phyloP scores from a whole-genome alignment of 2,113 vertebrate genomes.

The Onychostruthus taczanowskii region DNA sequence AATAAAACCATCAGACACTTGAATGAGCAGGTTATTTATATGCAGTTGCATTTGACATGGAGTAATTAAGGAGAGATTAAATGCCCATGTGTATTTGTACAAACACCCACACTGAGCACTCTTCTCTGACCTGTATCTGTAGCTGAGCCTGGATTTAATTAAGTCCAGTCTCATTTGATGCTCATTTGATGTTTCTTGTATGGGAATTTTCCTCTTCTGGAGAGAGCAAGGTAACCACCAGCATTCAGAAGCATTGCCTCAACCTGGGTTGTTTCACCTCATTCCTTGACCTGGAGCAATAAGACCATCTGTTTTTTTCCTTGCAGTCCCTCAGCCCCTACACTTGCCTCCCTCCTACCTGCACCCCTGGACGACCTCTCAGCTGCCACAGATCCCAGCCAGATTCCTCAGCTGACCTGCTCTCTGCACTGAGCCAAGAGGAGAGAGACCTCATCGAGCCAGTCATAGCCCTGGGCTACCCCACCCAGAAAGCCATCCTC shows the following conservation, averaged over 20 bases:
- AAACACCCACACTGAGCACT: not conserved
- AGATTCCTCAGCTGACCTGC: conserved; percentile 81
- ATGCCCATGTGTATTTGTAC: not conserved
- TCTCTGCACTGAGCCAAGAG: conserved; percentile 86
- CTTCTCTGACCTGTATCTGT: not conserved
- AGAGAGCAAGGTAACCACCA: not conserved
- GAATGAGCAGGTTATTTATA: not conserved
- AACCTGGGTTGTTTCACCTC: not conserved
- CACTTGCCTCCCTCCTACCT: conserved; percentile 20
- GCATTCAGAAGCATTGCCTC: not conserved
- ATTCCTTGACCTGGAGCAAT: not conserved
- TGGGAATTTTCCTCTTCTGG: not conserved
- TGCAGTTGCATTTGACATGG: not conserved
- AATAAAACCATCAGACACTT: not conserved
- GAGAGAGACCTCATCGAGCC: conserved; percentile 86
- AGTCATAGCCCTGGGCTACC: conserved; percentile 83
- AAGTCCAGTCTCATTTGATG: not conserved
- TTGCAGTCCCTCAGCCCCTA: conserved; percentile 78
- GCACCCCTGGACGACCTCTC: not conserved
- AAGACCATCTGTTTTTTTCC: not conserved
- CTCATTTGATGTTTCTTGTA: not conserved
- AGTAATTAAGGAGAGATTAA: not conserved
- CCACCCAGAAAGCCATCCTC: conserved; percentile 83
- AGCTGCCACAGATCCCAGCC: conserved; percentile 35
- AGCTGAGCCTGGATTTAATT: not conserved